A percentile compares a stretch with the other conserved stretches of the same genome.
These are phyloP conservation scores for Tolypeutes matacus DNA, from an alignment of 2,797 vertebrate genomes.

Conservation along the genomic window DNA sequence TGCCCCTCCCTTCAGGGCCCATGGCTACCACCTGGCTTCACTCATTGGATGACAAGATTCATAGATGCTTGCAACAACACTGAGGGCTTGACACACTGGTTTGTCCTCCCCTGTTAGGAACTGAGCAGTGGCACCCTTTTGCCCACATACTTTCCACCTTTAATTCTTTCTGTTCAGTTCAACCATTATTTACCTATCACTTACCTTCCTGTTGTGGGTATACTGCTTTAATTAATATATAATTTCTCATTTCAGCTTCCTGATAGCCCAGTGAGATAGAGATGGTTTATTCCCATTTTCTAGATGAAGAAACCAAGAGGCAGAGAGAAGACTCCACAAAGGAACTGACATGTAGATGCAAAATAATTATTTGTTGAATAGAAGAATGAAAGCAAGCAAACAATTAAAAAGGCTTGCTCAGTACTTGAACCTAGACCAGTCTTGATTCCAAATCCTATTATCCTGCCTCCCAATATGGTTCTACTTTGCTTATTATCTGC, in stretches of 20 bases:
- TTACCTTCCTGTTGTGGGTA: background rate
- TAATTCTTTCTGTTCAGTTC: background rate
- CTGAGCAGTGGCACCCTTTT: background rate
- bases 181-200: background rate
- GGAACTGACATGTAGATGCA: background rate
- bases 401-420: background rate
- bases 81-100: too few species aligned
- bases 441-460: background rate
- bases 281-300: slow-evolving; percentile 43
- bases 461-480: background rate
- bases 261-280: background rate
- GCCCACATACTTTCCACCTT: background rate
- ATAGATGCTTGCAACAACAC: too few species aligned
- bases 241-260: background rate
- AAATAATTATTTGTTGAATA: background rate
- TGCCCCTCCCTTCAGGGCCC: too few species aligned
- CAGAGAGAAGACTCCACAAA: background rate
- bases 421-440: background rate
- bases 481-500: background rate
- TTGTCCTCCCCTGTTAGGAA: too few species aligned
- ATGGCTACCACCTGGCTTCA: too few species aligned
- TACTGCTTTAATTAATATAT: background rate
- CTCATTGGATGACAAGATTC: too few species aligned
- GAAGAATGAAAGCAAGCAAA: slow-evolving; percentile 1
- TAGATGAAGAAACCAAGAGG: slow-evolving; percentile 46